phyloP scores from a whole-genome alignment of 2,888 invertebrate genomes.

The Caenorhabditis drosophilae region DNA sequence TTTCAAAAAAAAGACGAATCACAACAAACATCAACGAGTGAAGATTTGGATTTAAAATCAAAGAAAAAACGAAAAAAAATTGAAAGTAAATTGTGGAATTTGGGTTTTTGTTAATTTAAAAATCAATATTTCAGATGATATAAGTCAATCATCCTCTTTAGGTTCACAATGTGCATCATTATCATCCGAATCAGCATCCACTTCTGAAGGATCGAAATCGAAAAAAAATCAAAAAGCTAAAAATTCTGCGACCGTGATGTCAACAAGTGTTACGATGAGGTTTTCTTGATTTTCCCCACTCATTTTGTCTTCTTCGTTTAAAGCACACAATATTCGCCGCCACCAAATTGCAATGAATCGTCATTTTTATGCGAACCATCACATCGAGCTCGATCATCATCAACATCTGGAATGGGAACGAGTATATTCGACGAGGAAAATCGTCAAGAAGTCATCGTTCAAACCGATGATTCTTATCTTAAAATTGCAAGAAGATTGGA shows the following conservation, averaged over 20 bases:
- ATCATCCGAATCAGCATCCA: slow-evolving; percentile 9
- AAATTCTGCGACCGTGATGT: slow-evolving; percentile 12
- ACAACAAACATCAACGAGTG: slow-evolving; percentile 32
- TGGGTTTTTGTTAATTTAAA: no score
- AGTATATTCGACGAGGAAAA: slow-evolving; percentile 46
- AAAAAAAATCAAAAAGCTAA: slow-evolving; percentile 1
- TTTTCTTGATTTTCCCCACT: no score
- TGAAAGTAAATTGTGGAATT: slow-evolving; percentile 16
- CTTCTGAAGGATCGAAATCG: slow-evolving; percentile 10
- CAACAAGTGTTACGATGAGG: slow-evolving; percentile 26
- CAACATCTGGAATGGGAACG: slow-evolving; percentile 44
- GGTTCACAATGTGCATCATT: slow-evolving; percentile 8
- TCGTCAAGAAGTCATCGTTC: slow-evolving; percentile 63
- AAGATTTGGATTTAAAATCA: slow-evolving; percentile 22
- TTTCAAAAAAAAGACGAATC: slow-evolving; percentile 31
- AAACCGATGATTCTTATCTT: slow-evolving; percentile 68
- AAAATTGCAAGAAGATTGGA: slow-evolving; percentile 66
- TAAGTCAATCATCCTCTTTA: slow-evolving; percentile 20
- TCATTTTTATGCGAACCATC: not conserved
- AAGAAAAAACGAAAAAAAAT: slow-evolving; percentile 15
- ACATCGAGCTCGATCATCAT: slow-evolving; percentile 39
- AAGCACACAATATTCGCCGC: slow-evolving; percentile 38
- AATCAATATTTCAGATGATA: no score
- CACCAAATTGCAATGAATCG: slow-evolving; percentile 9
- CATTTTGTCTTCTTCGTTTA: no score